A percentile compares a stretch with the other conserved stretches of the same genome.
These are phyloP conservation scores for Myotis daubentonii DNA, from an alignment of 2,797 vertebrate species.

Conservation along the genomic window DNA sequence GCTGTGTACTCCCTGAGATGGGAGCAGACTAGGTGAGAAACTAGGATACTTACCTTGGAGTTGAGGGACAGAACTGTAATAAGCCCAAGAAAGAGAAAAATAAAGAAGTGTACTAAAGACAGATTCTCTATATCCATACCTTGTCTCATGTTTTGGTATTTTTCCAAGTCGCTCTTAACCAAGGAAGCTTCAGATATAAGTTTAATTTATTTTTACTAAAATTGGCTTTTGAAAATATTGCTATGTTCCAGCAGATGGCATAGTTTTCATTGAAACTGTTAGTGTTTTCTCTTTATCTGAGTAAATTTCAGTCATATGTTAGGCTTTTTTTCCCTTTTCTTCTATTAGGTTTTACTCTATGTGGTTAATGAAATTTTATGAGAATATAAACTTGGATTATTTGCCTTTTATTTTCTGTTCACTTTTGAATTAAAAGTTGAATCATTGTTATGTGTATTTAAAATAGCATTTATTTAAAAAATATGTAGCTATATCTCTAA, in stretches of 20 bases:
- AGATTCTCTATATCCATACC: neutral
- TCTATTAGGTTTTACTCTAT: slow-evolving; percentile 23
- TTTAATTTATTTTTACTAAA: slow-evolving; percentile 34
- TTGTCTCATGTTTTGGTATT: neutral
- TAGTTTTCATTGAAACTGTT: slow-evolving; percentile 61
- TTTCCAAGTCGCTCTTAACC: neutral
- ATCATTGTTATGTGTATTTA: slow-evolving; percentile 26
- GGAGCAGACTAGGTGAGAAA: neutral
- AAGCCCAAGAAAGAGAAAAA: neutral
- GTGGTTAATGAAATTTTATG: neutral
- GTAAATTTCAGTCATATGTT: slow-evolving; percentile 1
- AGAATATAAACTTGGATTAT: slow-evolving; percentile 29
- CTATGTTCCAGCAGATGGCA: slow-evolving; percentile 82
- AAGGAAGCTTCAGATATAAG: neutral
- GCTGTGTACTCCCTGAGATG: neutral
- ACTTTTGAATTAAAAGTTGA: slow-evolving; percentile 50
- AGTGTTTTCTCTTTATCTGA: neutral
- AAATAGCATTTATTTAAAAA: slow-evolving; percentile 21
- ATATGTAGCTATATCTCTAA: neutral
- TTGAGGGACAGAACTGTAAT: neutral
- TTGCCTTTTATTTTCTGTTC: neutral
- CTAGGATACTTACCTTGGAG: neutral
- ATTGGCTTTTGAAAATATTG: slow-evolving; percentile 18
- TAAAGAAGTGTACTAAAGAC: neutral
- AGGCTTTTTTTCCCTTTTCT: neutral